Percentiles rank a stretch among this genome's conserved stretches.
These are phyloP conservation scores for Pangasianodon gigas DNA, from an alignment of 2,113 vertebrate species.

Conservation along the genomic window DNA sequence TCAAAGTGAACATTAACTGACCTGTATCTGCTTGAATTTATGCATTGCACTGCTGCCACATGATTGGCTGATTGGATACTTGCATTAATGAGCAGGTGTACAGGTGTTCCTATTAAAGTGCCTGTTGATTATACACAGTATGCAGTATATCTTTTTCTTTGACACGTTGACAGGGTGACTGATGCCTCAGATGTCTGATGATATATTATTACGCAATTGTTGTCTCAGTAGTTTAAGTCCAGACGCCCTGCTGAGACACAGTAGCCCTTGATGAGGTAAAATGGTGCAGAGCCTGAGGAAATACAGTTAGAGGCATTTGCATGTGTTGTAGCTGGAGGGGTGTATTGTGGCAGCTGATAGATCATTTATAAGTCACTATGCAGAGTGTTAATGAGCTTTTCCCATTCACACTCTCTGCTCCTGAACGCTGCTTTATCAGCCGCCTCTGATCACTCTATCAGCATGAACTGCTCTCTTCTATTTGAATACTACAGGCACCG, in stretches of 20 bases:
- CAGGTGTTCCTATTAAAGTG: neutral
- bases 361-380: constrained; percentile 30
- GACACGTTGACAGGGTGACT: neutral
- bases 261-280: constrained; percentile 24
- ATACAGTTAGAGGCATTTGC: constrained; percentile 67
- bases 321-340: constrained; percentile 44
- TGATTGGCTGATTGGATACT: neutral
- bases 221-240: neutral
- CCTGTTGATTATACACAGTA: neutral
- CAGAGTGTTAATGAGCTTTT: constrained; percentile 19
- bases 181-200: neutral
- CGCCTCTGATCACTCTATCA: constrained; percentile 15
- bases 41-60: neutral
- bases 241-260: neutral
- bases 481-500: constrained; percentile 59
- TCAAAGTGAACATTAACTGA: no score
- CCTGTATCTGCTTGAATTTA: neutral
- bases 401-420: constrained; percentile 17
- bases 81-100: neutral
- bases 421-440: constrained; percentile 14
- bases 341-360: constrained; percentile 48
- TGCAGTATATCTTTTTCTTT: neutral
- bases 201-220: neutral
- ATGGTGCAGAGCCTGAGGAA: constrained; percentile 35
- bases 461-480: constrained; percentile 5